Conservation (phyloP, 1,140 invertebrate species). For the Drosophila azteca region DNA sequence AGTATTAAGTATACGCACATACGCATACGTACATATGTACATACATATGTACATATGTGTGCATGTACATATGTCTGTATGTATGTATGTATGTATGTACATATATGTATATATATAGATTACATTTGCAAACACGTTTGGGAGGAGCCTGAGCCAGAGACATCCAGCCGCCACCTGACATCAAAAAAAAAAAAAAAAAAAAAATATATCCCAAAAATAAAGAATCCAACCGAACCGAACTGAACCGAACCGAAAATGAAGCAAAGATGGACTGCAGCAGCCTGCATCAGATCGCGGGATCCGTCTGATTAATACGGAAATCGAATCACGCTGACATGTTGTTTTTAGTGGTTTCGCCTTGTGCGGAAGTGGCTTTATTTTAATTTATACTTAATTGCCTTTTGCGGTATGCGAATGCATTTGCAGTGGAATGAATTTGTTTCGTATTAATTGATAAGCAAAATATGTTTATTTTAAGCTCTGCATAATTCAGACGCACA, state of each 20-base stretch:
- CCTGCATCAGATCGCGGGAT: slow-evolving; percentile 3
- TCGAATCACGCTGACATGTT: slow-evolving; percentile 12
- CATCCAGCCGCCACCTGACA: slow-evolving; percentile 11
- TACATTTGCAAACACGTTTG: slow-evolving; percentile 27
- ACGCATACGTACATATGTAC: not conserved
- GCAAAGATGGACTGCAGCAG: slow-evolving; percentile 16
- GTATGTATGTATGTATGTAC: not conserved
- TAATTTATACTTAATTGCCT: slow-evolving; percentile 38
- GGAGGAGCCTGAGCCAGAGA: not conserved
- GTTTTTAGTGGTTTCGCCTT: slow-evolving; percentile 4
- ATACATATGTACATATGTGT: not conserved
- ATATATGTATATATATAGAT: not conserved
- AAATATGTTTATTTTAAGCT: not conserved
- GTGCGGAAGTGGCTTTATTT: slow-evolving; percentile 43
- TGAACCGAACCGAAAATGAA: not conserved
- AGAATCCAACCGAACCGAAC: not conserved
- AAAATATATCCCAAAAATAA: slow-evolving; percentile 1
- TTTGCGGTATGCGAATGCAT: not conserved
- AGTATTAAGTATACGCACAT: slow-evolving; percentile 14
- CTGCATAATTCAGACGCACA: no score
- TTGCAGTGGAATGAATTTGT: no score
- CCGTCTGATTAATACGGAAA: slow-evolving; percentile 37
- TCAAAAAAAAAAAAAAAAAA: not conserved
- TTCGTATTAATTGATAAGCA: not conserved
- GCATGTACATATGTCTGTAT: not conserved